Base-by-base conservation (phyloP, 2,113 vertebrate genomes). In the Manacus vitellinus region DNA sequence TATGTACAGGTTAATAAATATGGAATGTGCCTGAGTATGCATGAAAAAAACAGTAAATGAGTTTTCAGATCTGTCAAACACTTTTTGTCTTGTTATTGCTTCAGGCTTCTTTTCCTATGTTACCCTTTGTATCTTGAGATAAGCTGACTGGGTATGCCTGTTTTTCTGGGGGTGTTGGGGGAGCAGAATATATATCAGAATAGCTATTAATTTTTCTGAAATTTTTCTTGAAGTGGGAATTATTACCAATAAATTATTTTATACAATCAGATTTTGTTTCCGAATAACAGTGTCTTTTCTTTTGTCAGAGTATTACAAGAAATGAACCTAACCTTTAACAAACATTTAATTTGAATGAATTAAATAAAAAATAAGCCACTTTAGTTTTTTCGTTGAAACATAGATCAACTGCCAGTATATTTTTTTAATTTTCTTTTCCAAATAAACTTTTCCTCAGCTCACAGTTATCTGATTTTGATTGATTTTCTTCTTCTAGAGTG, bases 131-230 rank as follows among this genome's bases (percentile, higher is more conserved):
- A 52, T 28, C 23, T 70, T 56, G 33, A 52, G 8, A 30, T 86
- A 73, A 86, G 14, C 1, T 46, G 41, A 10, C 6, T 59, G 31
- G 4, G 2, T 46, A 28, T 44, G 31, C 6, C 10, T 46, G 2
- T 0, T 41, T 67, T 68, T 68, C 6, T 1, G 2, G 8, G 1
- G 2, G 2, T 56, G 9, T 13, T 8, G 1, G 9, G 4, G 19
- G 6, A 85, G 7, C 9, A 81, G 23, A 47, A 12, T 44, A 15
- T n/a, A 6, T 27, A 47, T 52, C 33, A 84, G 47, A 86, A 80
- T 3, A 84, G 8, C 27, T 28, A 37, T 1, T 0, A 43, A 5
- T 18, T 85, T 82, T 68, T 83, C 8, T 70, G 24, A 76, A 67
- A 65, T 41, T 85, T 80, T 9, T 4, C n/a, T 61, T 73, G 22